These are phyloP conservation scores for Corapipo altera DNA, from an alignment of 2,113 vertebrate species.

Conservation along the genomic window DNA sequence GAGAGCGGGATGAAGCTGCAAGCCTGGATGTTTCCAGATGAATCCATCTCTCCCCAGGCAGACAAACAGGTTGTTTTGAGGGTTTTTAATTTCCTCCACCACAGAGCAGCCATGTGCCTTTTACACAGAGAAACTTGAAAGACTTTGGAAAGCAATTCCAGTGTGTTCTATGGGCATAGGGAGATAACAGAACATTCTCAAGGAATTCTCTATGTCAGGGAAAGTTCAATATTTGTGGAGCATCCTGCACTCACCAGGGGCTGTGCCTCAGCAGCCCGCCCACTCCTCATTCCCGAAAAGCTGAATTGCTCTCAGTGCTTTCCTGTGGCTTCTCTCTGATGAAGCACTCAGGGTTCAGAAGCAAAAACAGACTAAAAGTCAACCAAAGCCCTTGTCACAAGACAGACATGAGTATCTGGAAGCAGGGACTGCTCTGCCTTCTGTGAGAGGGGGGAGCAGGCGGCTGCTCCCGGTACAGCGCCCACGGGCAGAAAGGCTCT, in stretches of 20 bases:
- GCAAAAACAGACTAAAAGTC: constrained; percentile 26
- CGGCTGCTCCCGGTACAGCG: background rate
- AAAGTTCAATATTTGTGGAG: constrained; percentile 53
- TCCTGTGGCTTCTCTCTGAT: background rate
- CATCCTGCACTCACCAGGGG: constrained; percentile 5
- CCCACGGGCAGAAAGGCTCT: background rate
- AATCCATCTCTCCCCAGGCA: constrained; percentile 1
- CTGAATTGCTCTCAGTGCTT: background rate
- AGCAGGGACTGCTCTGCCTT: background rate
- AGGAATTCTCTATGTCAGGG: constrained; percentile 51
- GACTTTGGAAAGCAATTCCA: constrained; percentile 73
- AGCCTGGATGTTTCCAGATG: background rate
- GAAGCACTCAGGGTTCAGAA: constrained; percentile 36
- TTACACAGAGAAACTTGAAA: constrained; percentile 56
- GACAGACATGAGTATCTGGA: background rate
- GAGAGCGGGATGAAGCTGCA: background rate
- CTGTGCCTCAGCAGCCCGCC: background rate
- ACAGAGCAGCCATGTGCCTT: background rate
- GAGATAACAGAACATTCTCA: constrained; percentile 73
- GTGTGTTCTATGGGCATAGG: constrained; percentile 61
- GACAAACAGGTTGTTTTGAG: constrained; percentile 42
- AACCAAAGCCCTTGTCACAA: background rate
- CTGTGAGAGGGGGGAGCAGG: background rate
- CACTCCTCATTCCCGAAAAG: background rate
- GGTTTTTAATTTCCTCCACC: background rate